phyloP scores from a whole-genome alignment of 2,888 invertebrate species.

The Eupithecia insigniata region DNA sequence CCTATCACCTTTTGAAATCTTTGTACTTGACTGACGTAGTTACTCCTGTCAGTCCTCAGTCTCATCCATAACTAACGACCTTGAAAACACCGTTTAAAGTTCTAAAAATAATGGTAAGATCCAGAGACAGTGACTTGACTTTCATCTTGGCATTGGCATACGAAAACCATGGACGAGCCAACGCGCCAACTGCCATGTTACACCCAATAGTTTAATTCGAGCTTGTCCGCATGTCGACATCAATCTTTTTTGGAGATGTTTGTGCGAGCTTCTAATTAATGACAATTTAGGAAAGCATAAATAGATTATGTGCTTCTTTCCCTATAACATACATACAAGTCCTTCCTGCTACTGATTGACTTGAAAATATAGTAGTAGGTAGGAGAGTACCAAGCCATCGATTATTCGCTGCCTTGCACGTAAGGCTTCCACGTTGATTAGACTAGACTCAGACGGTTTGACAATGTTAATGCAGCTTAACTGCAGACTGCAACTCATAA shows the following conservation, averaged over 20 bases:
- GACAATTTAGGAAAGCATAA: neutral
- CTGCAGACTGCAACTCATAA: neutral
- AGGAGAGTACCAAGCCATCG: neutral
- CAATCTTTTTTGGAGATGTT: neutral
- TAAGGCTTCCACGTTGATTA: slow-evolving; percentile 2
- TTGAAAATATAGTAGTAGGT: neutral
- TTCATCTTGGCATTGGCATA: slow-evolving; percentile 55
- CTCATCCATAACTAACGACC: neutral
- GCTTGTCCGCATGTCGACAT: slow-evolving; percentile 1
- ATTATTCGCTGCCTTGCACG: slow-evolving; percentile 4
- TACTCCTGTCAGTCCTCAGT: neutral
- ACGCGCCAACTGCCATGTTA: slow-evolving; percentile 48
- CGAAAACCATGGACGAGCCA: slow-evolving; percentile 47
- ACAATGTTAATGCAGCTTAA: neutral
- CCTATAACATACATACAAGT: neutral
- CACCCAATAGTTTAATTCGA: slow-evolving; percentile 21
- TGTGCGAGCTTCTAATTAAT: neutral
- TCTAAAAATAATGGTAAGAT: slow-evolving; percentile 24
- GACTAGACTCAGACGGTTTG: neutral
- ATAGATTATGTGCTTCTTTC: neutral
- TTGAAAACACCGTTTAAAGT: slow-evolving; percentile 5
- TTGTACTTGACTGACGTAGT: neutral
- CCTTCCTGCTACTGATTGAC: neutral
- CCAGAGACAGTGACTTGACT: slow-evolving; percentile 11
- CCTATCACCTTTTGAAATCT: neutral